A percentile compares a stretch with the other conserved stretches of the same genome.
Evolutionary conservation across 2,113 vertebrate species (phyloP).

Genomic region (Gavia stellata): DNA sequence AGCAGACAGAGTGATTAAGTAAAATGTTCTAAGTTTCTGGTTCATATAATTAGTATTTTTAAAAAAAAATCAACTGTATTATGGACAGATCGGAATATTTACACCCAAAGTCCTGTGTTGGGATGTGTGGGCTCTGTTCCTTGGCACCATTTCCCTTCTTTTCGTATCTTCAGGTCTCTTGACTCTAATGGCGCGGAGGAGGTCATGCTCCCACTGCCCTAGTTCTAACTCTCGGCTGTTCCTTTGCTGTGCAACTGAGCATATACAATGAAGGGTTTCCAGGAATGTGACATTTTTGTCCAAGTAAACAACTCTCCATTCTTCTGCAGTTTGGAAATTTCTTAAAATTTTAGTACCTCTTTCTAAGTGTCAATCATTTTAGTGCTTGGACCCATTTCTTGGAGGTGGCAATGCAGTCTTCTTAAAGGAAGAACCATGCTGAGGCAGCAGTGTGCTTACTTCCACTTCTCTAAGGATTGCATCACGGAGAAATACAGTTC

Average conservation of each 20-base stretch:
- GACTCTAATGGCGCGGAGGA: background rate
- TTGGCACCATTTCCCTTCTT: background rate
- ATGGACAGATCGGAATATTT: background rate
- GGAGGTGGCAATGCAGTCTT: fast-evolving
- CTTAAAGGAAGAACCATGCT: background rate
- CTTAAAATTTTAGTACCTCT: background rate
- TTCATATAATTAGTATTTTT: background rate
- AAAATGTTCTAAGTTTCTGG: background rate
- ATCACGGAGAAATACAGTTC: background rate
- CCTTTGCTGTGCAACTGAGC: background rate
- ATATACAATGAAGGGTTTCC: background rate
- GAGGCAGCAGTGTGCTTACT: background rate
- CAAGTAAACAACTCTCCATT: background rate
- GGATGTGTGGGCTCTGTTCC: background rate
- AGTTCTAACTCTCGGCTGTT: background rate
- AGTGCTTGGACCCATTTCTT: background rate
- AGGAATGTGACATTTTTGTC: background rate
- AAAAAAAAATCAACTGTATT: background rate
- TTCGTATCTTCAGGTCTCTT: background rate
- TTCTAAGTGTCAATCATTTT: fast-evolving
- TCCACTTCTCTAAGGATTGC: background rate
- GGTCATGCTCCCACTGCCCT: background rate
- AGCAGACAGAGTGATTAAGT: background rate
- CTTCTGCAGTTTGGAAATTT: background rate
- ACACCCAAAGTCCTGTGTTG: background rate